phyloP scores from a whole-genome alignment of 2,888 invertebrate genomes.

The Drosophila trichaetosa region DNA sequence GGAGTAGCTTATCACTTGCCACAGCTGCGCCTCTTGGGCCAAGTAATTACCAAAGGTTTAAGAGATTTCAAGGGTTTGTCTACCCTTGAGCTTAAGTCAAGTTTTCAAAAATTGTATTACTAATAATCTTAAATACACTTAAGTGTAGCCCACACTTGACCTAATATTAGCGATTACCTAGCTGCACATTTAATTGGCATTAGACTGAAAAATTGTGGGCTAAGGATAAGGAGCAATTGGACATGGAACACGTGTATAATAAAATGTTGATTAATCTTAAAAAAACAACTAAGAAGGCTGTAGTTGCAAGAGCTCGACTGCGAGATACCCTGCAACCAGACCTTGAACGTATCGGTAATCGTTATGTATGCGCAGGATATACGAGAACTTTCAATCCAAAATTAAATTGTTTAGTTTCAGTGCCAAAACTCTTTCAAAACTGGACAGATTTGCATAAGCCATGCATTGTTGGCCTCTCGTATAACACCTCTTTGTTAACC shows the following conservation, averaged over 20 bases:
- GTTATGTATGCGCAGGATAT: too few relatives aligned
- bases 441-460: background rate
- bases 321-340: background rate
- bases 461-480: background rate
- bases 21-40: conserved; percentile 55
- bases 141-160: background rate
- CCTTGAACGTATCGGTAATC: too few relatives aligned
- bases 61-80: conserved; percentile 32
- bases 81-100: conserved; percentile 15
- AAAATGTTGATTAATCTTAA: background rate
- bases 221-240: background rate
- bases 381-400: background rate
- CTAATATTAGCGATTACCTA: background rate
- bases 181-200: background rate
- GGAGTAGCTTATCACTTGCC: conserved; percentile 54
- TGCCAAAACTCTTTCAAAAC: background rate
- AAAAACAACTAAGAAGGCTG: background rate
- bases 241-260: background rate
- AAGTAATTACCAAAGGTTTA: conserved; percentile 62
- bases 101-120: conserved; percentile 9
- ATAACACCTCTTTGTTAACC: background rate
- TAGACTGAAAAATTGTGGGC: background rate
- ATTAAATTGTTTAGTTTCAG: background rate
- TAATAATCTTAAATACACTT: conserved; percentile 10
- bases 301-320: background rate